Conservation (phyloP, 1,140 invertebrate species). For the Drosophila baimaii region DNA sequence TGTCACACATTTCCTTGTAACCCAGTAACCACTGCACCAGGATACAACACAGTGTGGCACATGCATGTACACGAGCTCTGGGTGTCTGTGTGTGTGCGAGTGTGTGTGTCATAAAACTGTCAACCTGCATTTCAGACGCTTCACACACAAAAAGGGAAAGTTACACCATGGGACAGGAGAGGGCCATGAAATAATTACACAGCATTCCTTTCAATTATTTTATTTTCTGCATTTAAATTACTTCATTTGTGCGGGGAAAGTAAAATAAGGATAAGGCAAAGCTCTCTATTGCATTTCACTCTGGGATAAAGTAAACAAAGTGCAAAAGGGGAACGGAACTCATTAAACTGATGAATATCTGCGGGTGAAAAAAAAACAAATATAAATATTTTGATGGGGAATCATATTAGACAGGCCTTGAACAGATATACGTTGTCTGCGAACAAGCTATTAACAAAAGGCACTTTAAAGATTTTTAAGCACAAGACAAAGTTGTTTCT, state of each 20-base stretch:
- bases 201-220: conserved; percentile 20
- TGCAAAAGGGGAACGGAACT: neutral
- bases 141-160: conserved; percentile 66
- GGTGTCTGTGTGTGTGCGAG: conserved; percentile 2
- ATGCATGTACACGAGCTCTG: conserved; percentile 7
- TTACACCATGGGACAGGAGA: conserved; percentile 46
- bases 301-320: conserved; percentile 1
- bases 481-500: neutral
- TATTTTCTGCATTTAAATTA: conserved; percentile 44
- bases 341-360: neutral
- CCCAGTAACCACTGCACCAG: conserved; percentile 20
- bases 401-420: neutral
- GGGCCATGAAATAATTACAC: conserved; percentile 21
- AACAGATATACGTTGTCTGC: neutral
- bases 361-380: neutral
- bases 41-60: conserved; percentile 13
- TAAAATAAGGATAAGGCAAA: neutral
- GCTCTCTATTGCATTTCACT: conserved; percentile 12
- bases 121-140: conserved; percentile 74
- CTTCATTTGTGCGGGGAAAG: conserved; percentile 19
- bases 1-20: conserved; percentile 40
- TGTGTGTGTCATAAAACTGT: conserved; percentile 78
- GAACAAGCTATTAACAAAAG: neutral
- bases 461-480: neutral
- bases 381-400: neutral